Evolutionary conservation across 2,113 vertebrate species (phyloP).

Genomic region (Microtus montanus): DNA sequence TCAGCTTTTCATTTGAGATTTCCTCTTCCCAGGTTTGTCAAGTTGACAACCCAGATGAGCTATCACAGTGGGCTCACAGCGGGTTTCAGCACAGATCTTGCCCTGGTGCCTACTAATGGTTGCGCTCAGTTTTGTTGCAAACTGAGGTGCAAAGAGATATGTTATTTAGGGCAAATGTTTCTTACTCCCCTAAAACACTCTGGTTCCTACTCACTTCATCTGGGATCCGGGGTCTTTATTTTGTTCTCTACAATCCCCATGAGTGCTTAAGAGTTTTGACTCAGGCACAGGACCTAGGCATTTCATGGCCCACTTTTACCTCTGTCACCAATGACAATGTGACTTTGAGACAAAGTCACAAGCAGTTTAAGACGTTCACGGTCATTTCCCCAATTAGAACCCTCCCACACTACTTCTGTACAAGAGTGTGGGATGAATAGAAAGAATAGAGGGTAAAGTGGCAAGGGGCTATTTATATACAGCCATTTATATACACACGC

Average conservation of each 20-base stretch:
- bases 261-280: background rate
- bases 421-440: constrained; percentile 25
- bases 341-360: constrained; percentile 53
- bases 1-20: background rate
- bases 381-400: constrained; percentile 51
- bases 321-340: background rate
- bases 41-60: background rate
- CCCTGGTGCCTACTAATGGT: background rate
- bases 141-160: background rate
- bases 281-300: background rate
- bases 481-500: background rate
- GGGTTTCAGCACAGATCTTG: background rate
- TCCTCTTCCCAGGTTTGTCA: background rate
- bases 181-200: background rate
- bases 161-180: background rate
- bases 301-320: constrained; percentile 8
- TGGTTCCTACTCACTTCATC: background rate
- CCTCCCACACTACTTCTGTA: constrained; percentile 47
- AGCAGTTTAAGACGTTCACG: background rate
- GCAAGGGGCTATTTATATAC: background rate
- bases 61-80: background rate
- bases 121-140: background rate
- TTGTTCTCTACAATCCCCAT: background rate
- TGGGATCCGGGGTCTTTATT: background rate
- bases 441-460: constrained; percentile 46